These are phyloP conservation scores for Rhynchopsitta pachyrhyncha DNA, from an alignment of 2,113 vertebrate species.

Conservation along the genomic window DNA sequence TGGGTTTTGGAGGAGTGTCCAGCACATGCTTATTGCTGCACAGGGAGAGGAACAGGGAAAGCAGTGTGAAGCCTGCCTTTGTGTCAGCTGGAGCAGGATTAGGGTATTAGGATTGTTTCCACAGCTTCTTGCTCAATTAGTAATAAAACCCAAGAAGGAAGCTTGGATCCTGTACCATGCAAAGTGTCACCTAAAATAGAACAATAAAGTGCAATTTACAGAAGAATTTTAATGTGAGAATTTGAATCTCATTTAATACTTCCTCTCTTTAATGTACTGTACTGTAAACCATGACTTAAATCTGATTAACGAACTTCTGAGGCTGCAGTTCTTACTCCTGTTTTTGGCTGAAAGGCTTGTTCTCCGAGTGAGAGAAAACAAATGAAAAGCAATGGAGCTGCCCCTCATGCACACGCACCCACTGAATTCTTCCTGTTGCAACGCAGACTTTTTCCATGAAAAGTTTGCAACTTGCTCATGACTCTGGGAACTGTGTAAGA, in stretches of 20 bases:
- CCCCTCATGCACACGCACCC: constrained; percentile 43
- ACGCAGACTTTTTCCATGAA: constrained; percentile 81
- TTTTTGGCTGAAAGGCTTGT: not conserved
- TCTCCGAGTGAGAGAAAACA: not conserved
- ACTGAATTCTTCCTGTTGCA: constrained; percentile 74
- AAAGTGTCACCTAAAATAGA: not conserved
- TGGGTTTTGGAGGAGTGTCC: not conserved
- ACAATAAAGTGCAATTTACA: not conserved
- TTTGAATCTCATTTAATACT: not conserved
- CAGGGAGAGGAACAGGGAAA: not conserved
- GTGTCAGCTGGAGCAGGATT: not conserved
- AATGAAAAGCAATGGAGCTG: not conserved
- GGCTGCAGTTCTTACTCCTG: not conserved
- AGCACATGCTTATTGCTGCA: not conserved
- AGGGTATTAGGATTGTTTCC: not conserved
- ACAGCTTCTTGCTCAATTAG: not conserved
- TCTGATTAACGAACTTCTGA: not conserved
- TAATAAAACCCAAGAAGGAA: not conserved
- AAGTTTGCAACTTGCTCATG: constrained; percentile 73
- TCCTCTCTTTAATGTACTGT: not conserved
- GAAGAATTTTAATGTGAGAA: not conserved
- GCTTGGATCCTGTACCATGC: not conserved
- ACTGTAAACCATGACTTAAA: not conserved
- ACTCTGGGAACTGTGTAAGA: constrained; percentile 44
- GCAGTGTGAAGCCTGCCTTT: not conserved